Percentiles rank a stretch among this genome's conserved stretches.
These are phyloP conservation scores for Drosophila pseudoobscura DNA, from an alignment of 1,140 invertebrate species.

Conservation along the genomic window DNA sequence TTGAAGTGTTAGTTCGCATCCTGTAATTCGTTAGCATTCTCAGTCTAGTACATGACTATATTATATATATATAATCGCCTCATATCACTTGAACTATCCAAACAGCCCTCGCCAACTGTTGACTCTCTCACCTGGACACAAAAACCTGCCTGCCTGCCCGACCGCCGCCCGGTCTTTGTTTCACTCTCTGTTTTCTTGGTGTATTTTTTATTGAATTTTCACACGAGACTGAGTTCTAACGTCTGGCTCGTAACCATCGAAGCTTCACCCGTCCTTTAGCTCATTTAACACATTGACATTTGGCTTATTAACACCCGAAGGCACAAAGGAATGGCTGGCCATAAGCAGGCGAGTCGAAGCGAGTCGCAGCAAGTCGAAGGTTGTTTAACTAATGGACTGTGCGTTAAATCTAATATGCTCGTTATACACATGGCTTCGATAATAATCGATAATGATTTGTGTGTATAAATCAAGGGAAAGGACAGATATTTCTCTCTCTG, in stretches of 20 bases:
- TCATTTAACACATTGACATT: conserved; percentile 67
- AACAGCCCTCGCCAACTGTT: conserved; percentile 56
- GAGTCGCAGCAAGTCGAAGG: conserved; percentile 17
- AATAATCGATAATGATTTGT: conserved; percentile 62
- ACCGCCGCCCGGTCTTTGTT: conserved; percentile 30
- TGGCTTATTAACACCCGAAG: conserved; percentile 53
- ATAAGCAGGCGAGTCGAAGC: too few relatives aligned
- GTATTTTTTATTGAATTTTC: conserved; percentile 58
- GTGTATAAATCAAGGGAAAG: conserved; percentile 19
- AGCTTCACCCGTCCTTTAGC: conserved; percentile 9
- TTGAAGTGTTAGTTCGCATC: background rate
- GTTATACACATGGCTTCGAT: conserved; percentile 60
- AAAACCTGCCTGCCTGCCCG: too few relatives aligned
- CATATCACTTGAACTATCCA: conserved; percentile 1
- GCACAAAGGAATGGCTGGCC: conserved; percentile 8
- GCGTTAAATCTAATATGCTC: conserved; percentile 69
- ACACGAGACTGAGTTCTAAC: conserved; percentile 48
- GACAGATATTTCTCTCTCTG: too few relatives aligned
- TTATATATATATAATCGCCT: background rate
- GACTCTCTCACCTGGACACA: conserved; percentile 28
- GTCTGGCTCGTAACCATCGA: conserved; percentile 20
- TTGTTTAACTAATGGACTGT: conserved; percentile 62
- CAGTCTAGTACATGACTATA: background rate
- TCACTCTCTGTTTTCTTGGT: conserved; percentile 4
- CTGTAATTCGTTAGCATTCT: background rate